Evolutionary conservation across 2,113 vertebrate species (phyloP).

Genomic region (Notarius quadriscutis): DNA sequence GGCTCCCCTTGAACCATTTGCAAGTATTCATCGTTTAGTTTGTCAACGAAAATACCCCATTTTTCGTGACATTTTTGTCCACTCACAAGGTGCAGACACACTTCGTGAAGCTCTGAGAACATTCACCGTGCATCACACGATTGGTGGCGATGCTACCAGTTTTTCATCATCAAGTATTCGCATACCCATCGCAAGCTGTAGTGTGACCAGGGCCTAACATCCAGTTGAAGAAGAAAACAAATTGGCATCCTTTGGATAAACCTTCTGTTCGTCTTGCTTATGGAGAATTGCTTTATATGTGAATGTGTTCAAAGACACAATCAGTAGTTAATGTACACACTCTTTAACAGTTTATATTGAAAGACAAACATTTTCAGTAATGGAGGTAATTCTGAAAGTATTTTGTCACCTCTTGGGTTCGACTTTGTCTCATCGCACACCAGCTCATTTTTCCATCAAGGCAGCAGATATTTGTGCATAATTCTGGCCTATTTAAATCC

Average conservation of each 20-base stretch:
- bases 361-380: not conserved
- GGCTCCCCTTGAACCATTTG: too few relatives aligned
- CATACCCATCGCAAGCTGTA: too few relatives aligned
- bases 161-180: too few relatives aligned
- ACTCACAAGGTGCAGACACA: too few relatives aligned
- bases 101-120: too few relatives aligned
- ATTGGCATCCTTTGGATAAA: not conserved
- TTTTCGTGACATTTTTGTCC: too few relatives aligned
- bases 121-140: too few relatives aligned
- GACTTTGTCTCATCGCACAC: not conserved
- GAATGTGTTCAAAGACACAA: not conserved
- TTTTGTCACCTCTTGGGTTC: not conserved
- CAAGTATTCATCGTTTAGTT: too few relatives aligned
- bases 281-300: not conserved
- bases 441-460: conserved; percentile 15
- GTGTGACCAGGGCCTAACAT: too few relatives aligned
- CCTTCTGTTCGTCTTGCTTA: not conserved
- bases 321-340: too few relatives aligned
- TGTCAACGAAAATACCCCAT: too few relatives aligned
- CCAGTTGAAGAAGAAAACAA: not conserved
- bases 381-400: not conserved
- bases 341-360: not conserved
- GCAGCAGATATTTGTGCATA: not conserved
- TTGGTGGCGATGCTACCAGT: too few relatives aligned
- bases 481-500: conserved; percentile 26